A percentile compares a stretch with the other conserved stretches of the same genome.
Evolutionary conservation across 2,888 invertebrate species (phyloP).

Genomic region (Drosophila atroscutellata): DNA sequence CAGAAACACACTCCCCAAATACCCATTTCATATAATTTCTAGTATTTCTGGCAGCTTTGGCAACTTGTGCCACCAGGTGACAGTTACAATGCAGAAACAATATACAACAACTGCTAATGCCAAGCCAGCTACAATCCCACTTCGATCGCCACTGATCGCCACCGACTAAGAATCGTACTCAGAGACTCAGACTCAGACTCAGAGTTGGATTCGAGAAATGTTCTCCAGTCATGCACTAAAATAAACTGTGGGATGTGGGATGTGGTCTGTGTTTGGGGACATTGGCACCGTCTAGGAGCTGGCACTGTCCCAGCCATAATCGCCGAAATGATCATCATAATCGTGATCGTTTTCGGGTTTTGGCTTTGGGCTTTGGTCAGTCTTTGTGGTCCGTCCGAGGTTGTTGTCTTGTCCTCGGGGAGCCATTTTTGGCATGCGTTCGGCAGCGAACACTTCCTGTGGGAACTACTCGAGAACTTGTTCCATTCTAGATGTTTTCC

Average conservation of each 20-base stretch:
- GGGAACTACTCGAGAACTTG: constrained; percentile 68
- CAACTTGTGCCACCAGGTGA: constrained; percentile 73
- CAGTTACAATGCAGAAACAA: constrained; percentile 78
- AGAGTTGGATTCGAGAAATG: constrained; percentile 32
- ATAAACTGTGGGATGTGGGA: constrained; percentile 20
- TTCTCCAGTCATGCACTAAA: constrained; percentile 38
- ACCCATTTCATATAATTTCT: constrained; percentile 79
- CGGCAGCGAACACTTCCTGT: constrained; percentile 75
- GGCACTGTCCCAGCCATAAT: constrained; percentile 61
- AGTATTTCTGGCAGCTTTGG: constrained; percentile 74
- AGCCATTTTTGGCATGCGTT: constrained; percentile 77
- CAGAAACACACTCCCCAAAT: constrained; percentile 74
- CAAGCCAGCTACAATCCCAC: constrained; percentile 37
- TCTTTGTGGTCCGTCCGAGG: constrained; percentile 44
- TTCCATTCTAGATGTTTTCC: constrained; percentile 49
- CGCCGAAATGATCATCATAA: constrained; percentile 74
- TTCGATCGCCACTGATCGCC: constrained; percentile 57
- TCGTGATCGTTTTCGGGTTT: constrained; percentile 71
- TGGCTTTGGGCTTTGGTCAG: constrained; percentile 43
- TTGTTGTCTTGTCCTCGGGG: constrained; percentile 74
- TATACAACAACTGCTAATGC: constrained; percentile 66
- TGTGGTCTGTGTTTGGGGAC: constrained; percentile 46
- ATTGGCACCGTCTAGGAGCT: constrained; percentile 56
- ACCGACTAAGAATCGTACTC: constrained; percentile 30
- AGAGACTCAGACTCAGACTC: constrained; percentile 18